Evolutionary conservation across 2,888 invertebrate genomes (phyloP), one percentile per base, ranked within the genome.

Genomic region (Amiota mariae): DNA sequence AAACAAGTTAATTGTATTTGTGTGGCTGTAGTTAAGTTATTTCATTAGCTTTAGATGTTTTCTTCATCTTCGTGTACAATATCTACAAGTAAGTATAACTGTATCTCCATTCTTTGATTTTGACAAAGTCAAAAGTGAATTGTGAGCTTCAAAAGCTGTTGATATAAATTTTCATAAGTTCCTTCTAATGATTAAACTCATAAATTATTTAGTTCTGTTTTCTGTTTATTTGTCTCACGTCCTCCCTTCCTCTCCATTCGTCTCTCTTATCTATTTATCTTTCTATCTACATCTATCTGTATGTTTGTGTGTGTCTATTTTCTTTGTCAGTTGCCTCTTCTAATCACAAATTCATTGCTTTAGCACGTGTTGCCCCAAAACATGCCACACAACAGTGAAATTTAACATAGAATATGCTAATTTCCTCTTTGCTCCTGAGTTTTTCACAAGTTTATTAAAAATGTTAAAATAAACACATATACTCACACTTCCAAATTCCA

Each of bases 1-100:
- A 57, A 63, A 74, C 66, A 74, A 76, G 72, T 73, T 75, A 76
- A 76, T 71, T 73, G 75, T 72, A 47, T 74, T 73, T 70, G 70
- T 56, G 56, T 56, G 36, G 67, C 15, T 36, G 63, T 67, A 64
- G 71, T 71, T 72, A 64, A 67, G 68, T 67, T 46, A 59, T 71
- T 68, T 73, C 66, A 73, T 71, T 70, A 61, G 13, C 63, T 63
- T 36, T 51, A 72, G 54, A 68, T 70, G 18, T 20, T 47, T 61
- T 24, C 24, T 24, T 61, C 13, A 13, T 61, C 61, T 15, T 36
- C 20, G 1, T 64, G 46, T 59, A 18, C 24, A 1, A 24, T 24
- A 2, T 24, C 2, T 24, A 24, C 3, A 3, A 24, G 24, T 24
- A 24, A n/a, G n/a, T n/a, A n/a, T n/a, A n/a, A n/a, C n/a, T n/a